Percentiles rank a stretch among this genome's conserved stretches.
Evolutionary conservation across 2,797 vertebrate genomes (phyloP).

Genomic region (Eupleurogrammus muticus): DNA sequence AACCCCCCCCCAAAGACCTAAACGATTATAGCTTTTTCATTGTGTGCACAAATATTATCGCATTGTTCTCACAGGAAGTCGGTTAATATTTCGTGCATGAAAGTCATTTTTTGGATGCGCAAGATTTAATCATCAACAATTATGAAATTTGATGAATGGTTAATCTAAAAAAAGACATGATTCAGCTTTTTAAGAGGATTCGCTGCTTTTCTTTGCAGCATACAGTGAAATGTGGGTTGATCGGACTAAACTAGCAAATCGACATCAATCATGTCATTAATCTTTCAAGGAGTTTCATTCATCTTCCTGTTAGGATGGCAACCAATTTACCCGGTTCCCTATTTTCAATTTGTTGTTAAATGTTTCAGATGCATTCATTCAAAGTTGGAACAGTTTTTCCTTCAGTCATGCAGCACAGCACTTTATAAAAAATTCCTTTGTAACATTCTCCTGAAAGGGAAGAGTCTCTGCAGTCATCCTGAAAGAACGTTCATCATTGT

Average conservation of each 20-base stretch:
- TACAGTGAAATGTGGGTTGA: too few species aligned
- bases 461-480: background rate
- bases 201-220: too few species aligned
- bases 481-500: background rate
- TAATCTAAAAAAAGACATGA: background rate
- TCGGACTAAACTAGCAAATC: too few species aligned
- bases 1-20: background rate
- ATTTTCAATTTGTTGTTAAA: background rate
- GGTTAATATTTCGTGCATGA: background rate
- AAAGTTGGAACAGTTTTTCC: background rate
- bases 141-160: background rate
- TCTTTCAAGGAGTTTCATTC: background rate
- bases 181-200: too few species aligned
- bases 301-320: background rate
- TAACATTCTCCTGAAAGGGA: background rate
- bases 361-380: constrained; percentile 7
- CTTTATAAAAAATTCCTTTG: constrained; percentile 33
- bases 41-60: background rate
- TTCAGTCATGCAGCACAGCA: constrained; percentile 4
- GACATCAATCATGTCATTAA: background rate
- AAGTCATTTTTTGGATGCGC: background rate
- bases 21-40: background rate
- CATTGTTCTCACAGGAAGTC: too few species aligned
- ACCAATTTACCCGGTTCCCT: background rate
- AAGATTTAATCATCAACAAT: background rate